Conservation (phyloP, 2,797 vertebrate genomes). For the Amblyraja radiata region DNA sequence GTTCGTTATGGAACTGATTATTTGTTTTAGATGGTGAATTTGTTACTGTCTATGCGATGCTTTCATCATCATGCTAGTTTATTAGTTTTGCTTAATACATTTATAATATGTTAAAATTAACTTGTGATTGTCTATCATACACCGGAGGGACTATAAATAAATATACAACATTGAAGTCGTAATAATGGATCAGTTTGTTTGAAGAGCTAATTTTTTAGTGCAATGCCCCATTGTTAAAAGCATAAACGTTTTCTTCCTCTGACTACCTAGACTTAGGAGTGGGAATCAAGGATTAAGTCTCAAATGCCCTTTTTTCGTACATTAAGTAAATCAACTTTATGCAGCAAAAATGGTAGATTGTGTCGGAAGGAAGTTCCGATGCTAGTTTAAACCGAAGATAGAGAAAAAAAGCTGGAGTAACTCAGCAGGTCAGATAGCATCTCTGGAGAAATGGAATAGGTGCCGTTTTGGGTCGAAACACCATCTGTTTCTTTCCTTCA, state of each 20-base stretch:
- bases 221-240: background rate
- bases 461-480: no score
- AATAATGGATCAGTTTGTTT: background rate
- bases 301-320: no score
- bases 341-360: background rate
- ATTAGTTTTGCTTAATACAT: background rate
- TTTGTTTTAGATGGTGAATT: background rate
- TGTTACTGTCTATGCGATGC: background rate
- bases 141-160: background rate
- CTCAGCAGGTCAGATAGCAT: no score
- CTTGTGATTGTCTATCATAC: background rate
- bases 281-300: background rate
- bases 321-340: background rate
- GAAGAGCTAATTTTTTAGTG: background rate
- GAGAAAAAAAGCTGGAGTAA: no score
- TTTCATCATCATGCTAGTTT: background rate
- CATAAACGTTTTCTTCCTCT: background rate
- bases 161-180: background rate
- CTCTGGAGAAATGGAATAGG: no score
- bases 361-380: background rate
- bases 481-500: no score
- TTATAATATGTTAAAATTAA: background rate
- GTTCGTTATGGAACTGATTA: background rate
- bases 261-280: background rate
- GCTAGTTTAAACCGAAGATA: no score